Conservation (phyloP, 2,797 vertebrate species). For the Clarias pachynema region DNA sequence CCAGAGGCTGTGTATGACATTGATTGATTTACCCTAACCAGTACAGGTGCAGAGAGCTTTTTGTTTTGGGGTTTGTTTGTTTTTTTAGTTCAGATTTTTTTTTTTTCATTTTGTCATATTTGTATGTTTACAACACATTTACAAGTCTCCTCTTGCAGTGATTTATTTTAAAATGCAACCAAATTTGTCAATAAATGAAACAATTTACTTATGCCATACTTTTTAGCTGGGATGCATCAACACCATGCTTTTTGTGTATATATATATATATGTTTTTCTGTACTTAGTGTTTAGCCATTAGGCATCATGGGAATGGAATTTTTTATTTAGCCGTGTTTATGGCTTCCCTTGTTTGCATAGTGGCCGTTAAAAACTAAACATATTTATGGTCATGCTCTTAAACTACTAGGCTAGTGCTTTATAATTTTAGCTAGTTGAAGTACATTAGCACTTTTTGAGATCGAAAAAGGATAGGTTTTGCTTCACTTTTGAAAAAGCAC, state of each 20-base stretch:
- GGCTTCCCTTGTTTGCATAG: too few relatives aligned
- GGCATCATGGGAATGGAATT: too few relatives aligned
- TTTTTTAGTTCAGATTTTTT: too few relatives aligned
- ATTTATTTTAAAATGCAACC: not conserved
- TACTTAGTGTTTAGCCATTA: too few relatives aligned
- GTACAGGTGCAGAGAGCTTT: conserved; percentile 49
- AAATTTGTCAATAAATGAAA: not conserved
- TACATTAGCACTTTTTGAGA: not conserved
- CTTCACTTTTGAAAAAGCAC: not conserved
- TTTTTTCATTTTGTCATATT: conserved; percentile 9
- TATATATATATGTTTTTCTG: too few relatives aligned
- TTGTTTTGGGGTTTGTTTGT: not conserved
- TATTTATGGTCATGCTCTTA: not conserved
- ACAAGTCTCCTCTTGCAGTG: not conserved
- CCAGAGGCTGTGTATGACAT: conserved; percentile 51
- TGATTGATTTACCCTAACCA: conserved; percentile 54
- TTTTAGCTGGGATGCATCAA: not conserved
- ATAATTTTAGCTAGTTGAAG: not conserved
- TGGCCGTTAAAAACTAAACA: not conserved
- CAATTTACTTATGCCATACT: not conserved
- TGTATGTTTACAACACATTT: conserved; percentile 32
- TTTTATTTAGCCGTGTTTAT: too few relatives aligned
- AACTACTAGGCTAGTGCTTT: not conserved
- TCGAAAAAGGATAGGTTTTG: not conserved
- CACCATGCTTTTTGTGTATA: not conserved